These are phyloP conservation scores for Myrmecophaga tridactyla DNA, from an alignment of 2,113 vertebrate genomes.

Conservation along the genomic window DNA sequence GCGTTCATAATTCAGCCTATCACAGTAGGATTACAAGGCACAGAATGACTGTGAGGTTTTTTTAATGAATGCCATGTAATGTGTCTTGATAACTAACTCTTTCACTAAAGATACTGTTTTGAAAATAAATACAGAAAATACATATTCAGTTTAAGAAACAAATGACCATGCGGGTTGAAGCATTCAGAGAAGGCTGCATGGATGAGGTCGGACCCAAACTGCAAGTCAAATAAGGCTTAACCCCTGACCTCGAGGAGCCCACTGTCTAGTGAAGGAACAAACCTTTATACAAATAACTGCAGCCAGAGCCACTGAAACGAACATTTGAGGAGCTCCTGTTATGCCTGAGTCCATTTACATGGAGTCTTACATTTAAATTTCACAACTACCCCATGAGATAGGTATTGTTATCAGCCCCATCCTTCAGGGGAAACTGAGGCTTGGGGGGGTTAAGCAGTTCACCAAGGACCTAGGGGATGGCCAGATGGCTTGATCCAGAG, in stretches of 20 bases:
- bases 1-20: too few relatives aligned
- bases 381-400: too few relatives aligned
- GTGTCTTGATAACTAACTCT: too few relatives aligned
- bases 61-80: too few relatives aligned
- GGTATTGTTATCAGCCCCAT: too few relatives aligned
- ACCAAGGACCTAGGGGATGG: background rate
- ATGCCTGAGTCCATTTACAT: accelerated
- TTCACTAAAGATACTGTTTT: too few relatives aligned
- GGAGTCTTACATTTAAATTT: background rate
- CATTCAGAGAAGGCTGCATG: background rate
- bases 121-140: too few relatives aligned
- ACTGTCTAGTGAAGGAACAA: background rate
- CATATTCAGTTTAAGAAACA: too few relatives aligned
- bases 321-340: background rate
- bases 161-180: too few relatives aligned
- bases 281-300: background rate
- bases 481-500: background rate
- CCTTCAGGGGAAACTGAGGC: too few relatives aligned
- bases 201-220: background rate
- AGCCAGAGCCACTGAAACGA: background rate
- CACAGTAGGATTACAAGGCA: background rate
- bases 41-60: background rate
- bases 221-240: background rate
- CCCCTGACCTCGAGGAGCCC: background rate
- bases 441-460: background rate